Percentiles rank a stretch among this genome's conserved stretches.
These are phyloP conservation scores for Boulengerochromis microlepis DNA, from an alignment of 2,113 vertebrate genomes.

Conservation along the genomic window DNA sequence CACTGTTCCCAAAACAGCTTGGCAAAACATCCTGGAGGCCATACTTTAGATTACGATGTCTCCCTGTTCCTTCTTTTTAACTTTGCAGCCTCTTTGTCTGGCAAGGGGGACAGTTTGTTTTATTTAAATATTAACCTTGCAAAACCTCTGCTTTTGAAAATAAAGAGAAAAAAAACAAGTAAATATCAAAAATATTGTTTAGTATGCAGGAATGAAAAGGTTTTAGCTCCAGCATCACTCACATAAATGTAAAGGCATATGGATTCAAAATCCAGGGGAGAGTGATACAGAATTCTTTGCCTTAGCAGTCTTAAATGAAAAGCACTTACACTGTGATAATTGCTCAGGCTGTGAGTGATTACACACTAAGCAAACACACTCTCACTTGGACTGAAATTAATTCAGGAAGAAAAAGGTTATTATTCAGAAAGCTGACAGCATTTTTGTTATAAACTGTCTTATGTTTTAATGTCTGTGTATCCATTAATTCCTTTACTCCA, in stretches of 20 bases:
- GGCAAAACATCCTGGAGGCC: constrained; percentile 28
- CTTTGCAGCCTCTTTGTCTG: constrained; percentile 17
- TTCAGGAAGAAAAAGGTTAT: background rate
- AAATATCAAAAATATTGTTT: background rate
- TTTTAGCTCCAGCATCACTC: background rate
- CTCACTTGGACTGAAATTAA: constrained; percentile 6
- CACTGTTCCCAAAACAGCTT: constrained; percentile 40
- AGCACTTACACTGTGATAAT: constrained; percentile 30
- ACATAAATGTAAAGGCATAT: background rate
- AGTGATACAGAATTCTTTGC: background rate
- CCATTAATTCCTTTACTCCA: constrained; percentile 23
- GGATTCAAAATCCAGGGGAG: background rate
- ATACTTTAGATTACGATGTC: constrained; percentile 18
- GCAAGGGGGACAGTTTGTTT: constrained; percentile 20
- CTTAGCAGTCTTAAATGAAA: constrained; percentile 17
- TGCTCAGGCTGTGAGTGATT: constrained; percentile 18
- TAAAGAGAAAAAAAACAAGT: background rate
- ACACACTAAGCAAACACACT: background rate
- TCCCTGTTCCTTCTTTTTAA: background rate
- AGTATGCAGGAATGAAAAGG: background rate
- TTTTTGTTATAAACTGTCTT: constrained; percentile 6
- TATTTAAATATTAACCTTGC: constrained; percentile 39
- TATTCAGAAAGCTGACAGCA: constrained; percentile 1
- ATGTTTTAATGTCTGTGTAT: constrained; percentile 15
- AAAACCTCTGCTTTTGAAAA: constrained; percentile 5